Evolutionary conservation across 2,888 invertebrate species (phyloP).

Genomic region (Cataglyphis rosenhaueri): DNA sequence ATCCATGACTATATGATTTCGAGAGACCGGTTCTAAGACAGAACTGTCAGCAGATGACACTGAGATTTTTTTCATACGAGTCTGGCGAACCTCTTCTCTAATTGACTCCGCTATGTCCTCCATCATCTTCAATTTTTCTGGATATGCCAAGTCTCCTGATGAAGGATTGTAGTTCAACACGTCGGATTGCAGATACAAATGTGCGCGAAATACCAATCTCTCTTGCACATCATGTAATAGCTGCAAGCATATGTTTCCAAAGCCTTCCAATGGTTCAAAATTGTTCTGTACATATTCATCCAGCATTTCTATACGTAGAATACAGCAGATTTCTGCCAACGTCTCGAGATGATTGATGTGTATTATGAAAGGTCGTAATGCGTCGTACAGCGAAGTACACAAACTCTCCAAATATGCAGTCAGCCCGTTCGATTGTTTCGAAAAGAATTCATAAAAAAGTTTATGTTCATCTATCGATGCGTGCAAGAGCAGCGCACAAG

Average conservation of each 20-base stretch:
- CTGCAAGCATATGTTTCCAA: conserved; percentile 92
- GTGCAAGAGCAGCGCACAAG: conserved; percentile 96
- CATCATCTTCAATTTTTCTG: conserved; percentile 99
- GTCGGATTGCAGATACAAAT: conserved; percentile 97
- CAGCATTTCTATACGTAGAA: conserved; percentile 95
- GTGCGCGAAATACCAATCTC: conserved; percentile 97
- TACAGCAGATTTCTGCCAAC: conserved; percentile 97
- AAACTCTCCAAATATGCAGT: conserved; percentile 93
- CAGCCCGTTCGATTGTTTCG: conserved; percentile 88
- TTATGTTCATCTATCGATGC: conserved; percentile 98
- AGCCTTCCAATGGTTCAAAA: conserved; percentile 90
- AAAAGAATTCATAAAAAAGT: conserved; percentile 96
- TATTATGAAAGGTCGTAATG: conserved; percentile 96
- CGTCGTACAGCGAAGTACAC: conserved; percentile 96
- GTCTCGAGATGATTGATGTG: conserved; percentile 99
- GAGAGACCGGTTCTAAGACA: conserved; percentile 76
- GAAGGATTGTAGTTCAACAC: conserved; percentile 95
- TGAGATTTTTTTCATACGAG: conserved; percentile 81
- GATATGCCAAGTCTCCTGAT: conserved; percentile 98
- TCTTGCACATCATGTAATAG: conserved; percentile 98
- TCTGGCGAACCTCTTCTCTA: conserved; percentile 81
- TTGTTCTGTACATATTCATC: conserved; percentile 96
- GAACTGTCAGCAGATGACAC: conserved; percentile 79
- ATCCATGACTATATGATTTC: conserved; percentile 80
- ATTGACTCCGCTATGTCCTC: conserved; percentile 88